These are phyloP conservation scores for Nebria ingens DNA, from an alignment of 1,140 invertebrate genomes.

Conservation along the genomic window DNA sequence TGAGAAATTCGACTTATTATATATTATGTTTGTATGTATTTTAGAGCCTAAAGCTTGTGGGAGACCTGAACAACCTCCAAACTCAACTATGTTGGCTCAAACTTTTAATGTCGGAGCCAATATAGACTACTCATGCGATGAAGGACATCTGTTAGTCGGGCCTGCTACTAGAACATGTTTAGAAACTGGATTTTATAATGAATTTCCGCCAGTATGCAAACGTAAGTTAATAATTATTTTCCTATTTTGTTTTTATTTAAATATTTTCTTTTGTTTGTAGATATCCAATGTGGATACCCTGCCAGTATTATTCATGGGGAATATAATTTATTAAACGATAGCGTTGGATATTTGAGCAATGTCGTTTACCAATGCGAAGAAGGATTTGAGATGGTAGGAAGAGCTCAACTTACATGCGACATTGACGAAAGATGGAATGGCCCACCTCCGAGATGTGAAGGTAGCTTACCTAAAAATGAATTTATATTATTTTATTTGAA, in stretches of 20 bases:
- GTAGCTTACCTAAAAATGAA: conserved; percentile 44
- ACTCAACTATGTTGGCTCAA: conserved; percentile 71
- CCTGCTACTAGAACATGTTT: conserved; percentile 73
- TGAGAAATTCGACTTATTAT: no score
- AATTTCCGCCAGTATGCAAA: conserved; percentile 88
- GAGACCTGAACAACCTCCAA: conserved; percentile 81
- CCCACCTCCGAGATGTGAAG: conserved; percentile 78
- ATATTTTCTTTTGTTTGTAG: conserved; percentile 36
- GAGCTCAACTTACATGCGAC: conserved; percentile 76
- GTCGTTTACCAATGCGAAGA: conserved; percentile 75
- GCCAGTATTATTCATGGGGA: conserved; percentile 74
- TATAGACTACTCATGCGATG: conserved; percentile 80
- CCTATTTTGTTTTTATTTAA: conserved; percentile 8
- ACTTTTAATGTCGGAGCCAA: conserved; percentile 73
- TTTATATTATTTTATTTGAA: no score
- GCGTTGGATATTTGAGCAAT: conserved; percentile 71
- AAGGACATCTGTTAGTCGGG: conserved; percentile 77
- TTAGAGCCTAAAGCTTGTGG: conserved; percentile 84
- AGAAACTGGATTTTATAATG: conserved; percentile 86
- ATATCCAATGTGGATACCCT: conserved; percentile 80
- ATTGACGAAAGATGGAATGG: conserved; percentile 90
- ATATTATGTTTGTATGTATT: conserved; percentile 20
- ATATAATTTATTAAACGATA: conserved; percentile 72
- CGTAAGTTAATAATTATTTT: conserved; percentile 46
- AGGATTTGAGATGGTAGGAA: conserved; percentile 73